Conservation (phyloP, 2,888 invertebrate genomes). For the Sthenelais limicola region DNA sequence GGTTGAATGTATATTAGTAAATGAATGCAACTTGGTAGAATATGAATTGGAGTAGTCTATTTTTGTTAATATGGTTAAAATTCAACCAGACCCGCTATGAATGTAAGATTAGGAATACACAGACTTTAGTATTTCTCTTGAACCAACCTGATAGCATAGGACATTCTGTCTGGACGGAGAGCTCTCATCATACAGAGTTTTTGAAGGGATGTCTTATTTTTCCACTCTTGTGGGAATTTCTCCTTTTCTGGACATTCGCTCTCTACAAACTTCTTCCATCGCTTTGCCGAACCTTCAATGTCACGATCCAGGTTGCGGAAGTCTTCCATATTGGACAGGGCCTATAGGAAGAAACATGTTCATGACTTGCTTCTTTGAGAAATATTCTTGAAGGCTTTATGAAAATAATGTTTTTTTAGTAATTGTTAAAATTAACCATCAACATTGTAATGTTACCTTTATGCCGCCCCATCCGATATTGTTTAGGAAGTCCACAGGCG, state of each 20-base stretch:
- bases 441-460: slow-evolving; percentile 74
- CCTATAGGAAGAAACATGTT: slow-evolving; percentile 69
- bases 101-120: too few species aligned
- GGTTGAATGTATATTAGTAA: too few species aligned
- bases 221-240: slow-evolving; percentile 98
- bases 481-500: slow-evolving; percentile 94
- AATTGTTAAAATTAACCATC: neutral
- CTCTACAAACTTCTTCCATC: slow-evolving; percentile 98
- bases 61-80: too few species aligned
- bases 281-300: slow-evolving; percentile 95
- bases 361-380: neutral
- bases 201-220: slow-evolving; percentile 93
- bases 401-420: neutral
- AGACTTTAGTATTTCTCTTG: too few species aligned
- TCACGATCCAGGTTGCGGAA: slow-evolving; percentile 93
- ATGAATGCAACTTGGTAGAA: too few species aligned
- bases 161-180: slow-evolving; percentile 94
- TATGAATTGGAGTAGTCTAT: too few species aligned
- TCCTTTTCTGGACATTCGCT: slow-evolving; percentile 95
- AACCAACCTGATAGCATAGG: slow-evolving; percentile 89
- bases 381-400: neutral
- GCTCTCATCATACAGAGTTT: slow-evolving; percentile 96
- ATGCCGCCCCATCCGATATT: slow-evolving; percentile 96
- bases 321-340: slow-evolving; percentile 90
- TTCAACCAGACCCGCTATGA: too few species aligned